A percentile compares a stretch with the other conserved stretches of the same genome.
phyloP scores from a whole-genome alignment of 2,113 vertebrate genomes.

The Cardinalis cardinalis region DNA sequence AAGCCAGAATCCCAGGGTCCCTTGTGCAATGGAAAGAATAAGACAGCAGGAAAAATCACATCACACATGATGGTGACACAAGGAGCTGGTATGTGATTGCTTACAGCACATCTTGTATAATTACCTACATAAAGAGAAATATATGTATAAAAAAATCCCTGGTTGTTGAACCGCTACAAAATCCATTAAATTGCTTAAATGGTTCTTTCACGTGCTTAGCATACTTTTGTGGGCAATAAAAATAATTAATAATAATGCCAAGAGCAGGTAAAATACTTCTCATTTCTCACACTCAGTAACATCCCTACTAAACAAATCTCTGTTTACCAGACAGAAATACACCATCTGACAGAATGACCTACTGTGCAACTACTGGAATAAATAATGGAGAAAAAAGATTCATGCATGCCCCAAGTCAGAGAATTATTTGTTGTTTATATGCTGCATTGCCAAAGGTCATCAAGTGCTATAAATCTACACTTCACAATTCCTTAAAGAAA shows the following conservation, averaged over 20 bases:
- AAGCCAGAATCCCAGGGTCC: not conserved
- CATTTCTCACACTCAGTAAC: not conserved
- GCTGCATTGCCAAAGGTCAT: not conserved
- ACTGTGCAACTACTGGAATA: not conserved
- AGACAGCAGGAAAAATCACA: not conserved
- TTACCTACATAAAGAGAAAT: not conserved
- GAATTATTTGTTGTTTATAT: not conserved
- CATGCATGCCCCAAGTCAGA: not conserved
- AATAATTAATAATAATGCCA: not conserved
- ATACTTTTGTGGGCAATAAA: not conserved
- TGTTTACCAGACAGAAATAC: not conserved
- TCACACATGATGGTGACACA: not conserved
- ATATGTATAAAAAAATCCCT: not conserved
- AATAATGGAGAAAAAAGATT: not conserved
- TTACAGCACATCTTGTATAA: not conserved
- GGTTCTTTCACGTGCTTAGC: not conserved
- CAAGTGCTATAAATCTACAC: not conserved
- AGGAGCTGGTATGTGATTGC: not conserved
- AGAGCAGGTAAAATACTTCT: not conserved
- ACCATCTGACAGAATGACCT: not conserved
- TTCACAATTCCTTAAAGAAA: not conserved
- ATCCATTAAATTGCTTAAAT: not conserved
- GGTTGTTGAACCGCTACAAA: not conserved
- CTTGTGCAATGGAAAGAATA: not conserved
- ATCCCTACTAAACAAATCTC: not conserved